Evolutionary conservation across 2,797 vertebrate genomes (phyloP).

Genomic region (Eulemur coronatus): DNA sequence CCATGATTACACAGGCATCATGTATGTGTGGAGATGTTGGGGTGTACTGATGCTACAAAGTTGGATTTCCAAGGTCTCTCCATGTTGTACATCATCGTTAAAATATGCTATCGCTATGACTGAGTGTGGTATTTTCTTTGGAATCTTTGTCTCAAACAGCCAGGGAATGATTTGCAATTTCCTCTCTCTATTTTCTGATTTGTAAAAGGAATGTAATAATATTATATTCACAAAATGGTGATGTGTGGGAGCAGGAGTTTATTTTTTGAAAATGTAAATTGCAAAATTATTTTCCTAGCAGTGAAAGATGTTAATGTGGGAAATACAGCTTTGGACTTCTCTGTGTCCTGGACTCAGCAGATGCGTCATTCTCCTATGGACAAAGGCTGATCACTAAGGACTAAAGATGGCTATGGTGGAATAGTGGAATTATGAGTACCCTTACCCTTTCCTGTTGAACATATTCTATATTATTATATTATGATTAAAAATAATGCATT

Average conservation of each 20-base stretch:
- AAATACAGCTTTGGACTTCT: neutral
- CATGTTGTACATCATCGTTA: neutral
- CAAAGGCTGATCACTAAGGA: neutral
- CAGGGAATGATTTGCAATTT: neutral
- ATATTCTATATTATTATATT: neutral
- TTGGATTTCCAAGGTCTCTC: neutral
- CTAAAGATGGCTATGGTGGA: neutral
- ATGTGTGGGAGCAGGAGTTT: conserved; percentile 21
- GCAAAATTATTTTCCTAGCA: conserved; percentile 5
- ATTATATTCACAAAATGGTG: neutral
- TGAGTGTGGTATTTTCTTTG: conserved; percentile 38
- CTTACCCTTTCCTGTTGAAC: conserved; percentile 6
- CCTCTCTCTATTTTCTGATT: conserved; percentile 19
- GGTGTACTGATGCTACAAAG: neutral
- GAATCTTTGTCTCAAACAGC: conserved; percentile 37
- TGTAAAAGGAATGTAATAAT: conserved; percentile 34
- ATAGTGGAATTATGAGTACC: neutral
- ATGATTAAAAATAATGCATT: neutral
- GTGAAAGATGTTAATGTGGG: neutral
- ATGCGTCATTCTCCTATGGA: neutral
- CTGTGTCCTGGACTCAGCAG: neutral
- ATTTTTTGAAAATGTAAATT: conserved; percentile 47
- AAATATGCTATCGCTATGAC: neutral
- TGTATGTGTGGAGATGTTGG: neutral
- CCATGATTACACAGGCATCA: neutral